Percentiles rank a stretch among this genome's conserved stretches.
phyloP scores from a whole-genome alignment of 2,113 vertebrate species.

The Phaetusa simplex region DNA sequence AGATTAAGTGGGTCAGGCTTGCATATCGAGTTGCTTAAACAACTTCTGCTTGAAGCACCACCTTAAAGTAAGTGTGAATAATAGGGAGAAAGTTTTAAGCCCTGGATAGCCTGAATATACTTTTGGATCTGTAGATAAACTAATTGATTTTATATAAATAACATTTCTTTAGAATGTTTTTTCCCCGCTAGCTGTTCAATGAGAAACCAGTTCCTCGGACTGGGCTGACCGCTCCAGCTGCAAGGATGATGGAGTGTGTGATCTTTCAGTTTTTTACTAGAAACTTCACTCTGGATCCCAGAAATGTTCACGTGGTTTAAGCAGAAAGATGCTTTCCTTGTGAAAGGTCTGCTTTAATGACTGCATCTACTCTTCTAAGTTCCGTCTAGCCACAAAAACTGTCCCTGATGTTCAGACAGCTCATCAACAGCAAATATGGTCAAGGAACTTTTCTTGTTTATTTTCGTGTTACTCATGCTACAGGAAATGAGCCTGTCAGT shows the following conservation, averaged over 20 bases:
- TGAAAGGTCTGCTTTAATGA: background rate
- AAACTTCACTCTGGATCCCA: background rate
- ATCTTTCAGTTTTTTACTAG: background rate
- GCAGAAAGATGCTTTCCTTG: background rate
- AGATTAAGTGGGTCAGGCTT: background rate
- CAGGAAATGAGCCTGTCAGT: background rate
- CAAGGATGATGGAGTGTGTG: accelerated
- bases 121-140: background rate
- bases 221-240: background rate
- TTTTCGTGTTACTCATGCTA: background rate
- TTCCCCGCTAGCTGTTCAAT: background rate
- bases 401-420: background rate
- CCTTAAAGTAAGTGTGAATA: background rate
- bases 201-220: background rate
- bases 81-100: background rate
- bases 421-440: background rate
- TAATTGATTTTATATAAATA: background rate
- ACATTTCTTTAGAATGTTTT: background rate
- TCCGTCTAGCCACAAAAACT: background rate
- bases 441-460: background rate
- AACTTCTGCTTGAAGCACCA: background rate
- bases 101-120: background rate
- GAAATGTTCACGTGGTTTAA: background rate
- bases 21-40: background rate
- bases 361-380: background rate